Percentiles rank a stretch among this genome's conserved stretches.
Conservation (phyloP, 2,888 invertebrate genomes). For the Cataglyphis cursor region DNA sequence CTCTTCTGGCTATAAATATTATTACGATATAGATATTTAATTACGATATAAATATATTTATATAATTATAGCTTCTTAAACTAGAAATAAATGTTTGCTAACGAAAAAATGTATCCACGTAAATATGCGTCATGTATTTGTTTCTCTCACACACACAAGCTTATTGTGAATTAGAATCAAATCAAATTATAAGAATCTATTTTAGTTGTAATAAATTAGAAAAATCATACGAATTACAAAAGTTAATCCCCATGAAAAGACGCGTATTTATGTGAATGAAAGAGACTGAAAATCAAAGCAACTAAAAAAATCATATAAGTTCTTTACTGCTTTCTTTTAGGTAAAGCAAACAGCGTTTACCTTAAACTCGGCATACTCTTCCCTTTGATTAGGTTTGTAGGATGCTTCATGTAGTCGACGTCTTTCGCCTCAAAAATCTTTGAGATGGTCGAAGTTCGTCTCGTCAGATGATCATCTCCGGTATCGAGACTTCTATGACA, state of each 20-base stretch:
- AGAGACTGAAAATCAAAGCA: slow-evolving; percentile 48
- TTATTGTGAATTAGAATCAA: neutral
- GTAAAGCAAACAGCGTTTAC: slow-evolving; percentile 87
- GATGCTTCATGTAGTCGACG: slow-evolving; percentile 87
- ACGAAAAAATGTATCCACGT: slow-evolving; percentile 55
- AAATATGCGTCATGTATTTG: slow-evolving; percentile 62
- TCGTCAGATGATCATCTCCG: slow-evolving; percentile 91
- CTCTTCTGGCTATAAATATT: slow-evolving; percentile 21
- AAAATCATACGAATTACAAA: neutral
- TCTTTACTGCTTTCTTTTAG: slow-evolving; percentile 10
- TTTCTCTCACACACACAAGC: neutral
- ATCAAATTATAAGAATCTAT: neutral
- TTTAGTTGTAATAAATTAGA: neutral
- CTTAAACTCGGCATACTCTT: slow-evolving; percentile 98
- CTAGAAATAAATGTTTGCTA: slow-evolving; percentile 51
- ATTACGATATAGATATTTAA: slow-evolving; percentile 31
- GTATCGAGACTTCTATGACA: slow-evolving; percentile 94
- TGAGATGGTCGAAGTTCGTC: slow-evolving; percentile 91
- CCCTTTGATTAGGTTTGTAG: slow-evolving; percentile 94
- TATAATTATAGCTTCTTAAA: slow-evolving; percentile 35
- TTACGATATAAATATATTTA: slow-evolving; percentile 21
- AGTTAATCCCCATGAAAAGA: slow-evolving; percentile 41
- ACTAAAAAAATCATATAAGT: slow-evolving; percentile 55
- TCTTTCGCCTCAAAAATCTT: slow-evolving; percentile 88
- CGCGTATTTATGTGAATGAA: slow-evolving; percentile 69